Evolutionary conservation across 2,888 invertebrate genomes (phyloP).

Genomic region (Pyrrhosoma nymphula): DNA sequence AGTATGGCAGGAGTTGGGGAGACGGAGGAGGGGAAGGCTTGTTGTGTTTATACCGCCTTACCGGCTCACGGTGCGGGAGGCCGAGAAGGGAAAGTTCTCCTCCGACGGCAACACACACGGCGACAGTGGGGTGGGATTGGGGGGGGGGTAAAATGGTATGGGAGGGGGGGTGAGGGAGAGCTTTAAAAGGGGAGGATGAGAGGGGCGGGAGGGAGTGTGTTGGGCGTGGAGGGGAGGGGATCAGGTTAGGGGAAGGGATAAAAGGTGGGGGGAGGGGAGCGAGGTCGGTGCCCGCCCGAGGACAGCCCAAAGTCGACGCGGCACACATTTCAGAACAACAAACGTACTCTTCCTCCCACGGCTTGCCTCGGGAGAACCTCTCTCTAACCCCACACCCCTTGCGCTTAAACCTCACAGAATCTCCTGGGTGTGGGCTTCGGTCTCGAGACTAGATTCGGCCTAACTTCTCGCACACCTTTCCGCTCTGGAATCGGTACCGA

Average conservation of each 20-base stretch:
- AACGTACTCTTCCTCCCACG: slow-evolving; percentile 13
- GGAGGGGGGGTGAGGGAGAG: not conserved
- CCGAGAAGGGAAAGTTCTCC: slow-evolving; percentile 55
- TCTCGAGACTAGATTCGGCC: too few species aligned
- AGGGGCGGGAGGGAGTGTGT: not conserved
- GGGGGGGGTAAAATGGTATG: not conserved
- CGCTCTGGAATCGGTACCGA: too few species aligned
- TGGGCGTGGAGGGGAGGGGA: not conserved
- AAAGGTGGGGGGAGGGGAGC: not conserved
- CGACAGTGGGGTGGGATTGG: not conserved
- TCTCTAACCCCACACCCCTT: not conserved
- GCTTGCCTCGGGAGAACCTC: not conserved
- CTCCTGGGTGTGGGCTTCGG: not conserved
- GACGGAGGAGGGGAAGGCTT: not conserved
- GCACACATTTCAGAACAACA: slow-evolving; percentile 54
- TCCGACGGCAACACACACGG: not conserved
- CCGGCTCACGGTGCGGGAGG: not conserved
- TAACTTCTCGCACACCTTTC: too few species aligned
- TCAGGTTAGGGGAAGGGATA: not conserved
- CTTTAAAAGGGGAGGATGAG: not conserved
- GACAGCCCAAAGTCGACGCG: slow-evolving; percentile 57
- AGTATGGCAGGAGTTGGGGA: not conserved
- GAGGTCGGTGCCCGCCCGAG: slow-evolving; percentile 58
- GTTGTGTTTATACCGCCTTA: not conserved
- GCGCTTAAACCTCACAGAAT: not conserved